phyloP scores from a whole-genome alignment of 2,888 invertebrate genomes.

The Nomada hirtipes region DNA sequence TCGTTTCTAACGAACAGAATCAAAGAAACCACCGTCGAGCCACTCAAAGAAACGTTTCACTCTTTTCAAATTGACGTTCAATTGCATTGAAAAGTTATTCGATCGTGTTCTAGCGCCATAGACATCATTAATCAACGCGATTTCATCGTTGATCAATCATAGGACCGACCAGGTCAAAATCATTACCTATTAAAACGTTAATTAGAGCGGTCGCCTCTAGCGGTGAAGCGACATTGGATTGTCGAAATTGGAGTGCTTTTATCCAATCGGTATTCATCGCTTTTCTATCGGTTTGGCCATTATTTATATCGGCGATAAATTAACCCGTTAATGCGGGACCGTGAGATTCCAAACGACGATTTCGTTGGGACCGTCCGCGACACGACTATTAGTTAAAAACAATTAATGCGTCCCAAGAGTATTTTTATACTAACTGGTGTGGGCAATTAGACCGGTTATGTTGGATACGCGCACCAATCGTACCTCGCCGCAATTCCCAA shows the following conservation, averaged over 20 bases:
- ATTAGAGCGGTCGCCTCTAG: slow-evolving; percentile 10
- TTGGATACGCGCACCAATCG: slow-evolving; percentile 33
- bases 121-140: slow-evolving; percentile 26
- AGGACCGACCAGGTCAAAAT: slow-evolving; percentile 6
- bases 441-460: slow-evolving; percentile 32
- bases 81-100: slow-evolving; percentile 15
- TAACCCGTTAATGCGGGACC: slow-evolving; percentile 31
- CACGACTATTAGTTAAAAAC: slow-evolving; percentile 55
- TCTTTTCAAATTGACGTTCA: slow-evolving; percentile 7
- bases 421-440: slow-evolving; percentile 47
- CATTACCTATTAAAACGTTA: slow-evolving; percentile 23
- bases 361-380: neutral
- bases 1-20: neutral
- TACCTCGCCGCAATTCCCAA: slow-evolving; percentile 38
- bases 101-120: neutral
- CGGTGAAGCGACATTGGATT: neutral
- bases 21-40: neutral
- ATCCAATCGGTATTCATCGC: neutral
- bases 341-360: slow-evolving; percentile 17
- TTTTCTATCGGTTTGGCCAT: slow-evolving; percentile 17
- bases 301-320: slow-evolving; percentile 43
- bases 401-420: slow-evolving; percentile 53
- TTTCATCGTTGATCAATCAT: slow-evolving; percentile 27
- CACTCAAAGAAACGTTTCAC: neutral
- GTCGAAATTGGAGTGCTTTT: slow-evolving; percentile 3